phyloP scores from a whole-genome alignment of 2,113 vertebrate genomes.

The Verasper variegatus region DNA sequence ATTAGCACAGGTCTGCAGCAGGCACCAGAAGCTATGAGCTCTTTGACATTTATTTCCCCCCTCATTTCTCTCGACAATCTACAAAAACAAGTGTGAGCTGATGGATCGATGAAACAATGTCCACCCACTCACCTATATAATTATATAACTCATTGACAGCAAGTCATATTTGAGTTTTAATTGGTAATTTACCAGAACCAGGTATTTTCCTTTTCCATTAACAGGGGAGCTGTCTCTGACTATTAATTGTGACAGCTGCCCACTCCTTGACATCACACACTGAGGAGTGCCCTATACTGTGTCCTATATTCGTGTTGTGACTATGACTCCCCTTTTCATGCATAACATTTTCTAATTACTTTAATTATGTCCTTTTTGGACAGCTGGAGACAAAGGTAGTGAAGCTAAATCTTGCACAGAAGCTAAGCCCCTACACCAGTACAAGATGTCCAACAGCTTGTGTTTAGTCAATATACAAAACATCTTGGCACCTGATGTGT shows the following conservation, averaged over 20 bases:
- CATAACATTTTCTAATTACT: too few species aligned
- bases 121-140: not conserved
- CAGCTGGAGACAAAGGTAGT: not conserved
- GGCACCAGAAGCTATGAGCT: not conserved
- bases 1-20: not conserved
- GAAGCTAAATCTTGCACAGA: not conserved
- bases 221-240: not conserved
- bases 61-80: not conserved
- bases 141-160: not conserved
- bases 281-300: not conserved
- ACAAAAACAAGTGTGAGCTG: not conserved
- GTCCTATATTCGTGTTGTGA: not conserved
- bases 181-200: not conserved
- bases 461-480: not conserved
- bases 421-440: too few species aligned
- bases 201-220: not conserved
- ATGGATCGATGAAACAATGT: not conserved
- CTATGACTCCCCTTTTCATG: not conserved
- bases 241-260: not conserved
- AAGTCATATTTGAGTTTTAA: not conserved
- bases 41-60: not conserved
- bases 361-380: not conserved
- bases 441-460: too few species aligned
- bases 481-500: not conserved
- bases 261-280: not conserved